Evolutionary conservation across 2,888 invertebrate species (phyloP), one percentile per base, ranked within the genome.

Genomic region (Anoncus sp.): DNA sequence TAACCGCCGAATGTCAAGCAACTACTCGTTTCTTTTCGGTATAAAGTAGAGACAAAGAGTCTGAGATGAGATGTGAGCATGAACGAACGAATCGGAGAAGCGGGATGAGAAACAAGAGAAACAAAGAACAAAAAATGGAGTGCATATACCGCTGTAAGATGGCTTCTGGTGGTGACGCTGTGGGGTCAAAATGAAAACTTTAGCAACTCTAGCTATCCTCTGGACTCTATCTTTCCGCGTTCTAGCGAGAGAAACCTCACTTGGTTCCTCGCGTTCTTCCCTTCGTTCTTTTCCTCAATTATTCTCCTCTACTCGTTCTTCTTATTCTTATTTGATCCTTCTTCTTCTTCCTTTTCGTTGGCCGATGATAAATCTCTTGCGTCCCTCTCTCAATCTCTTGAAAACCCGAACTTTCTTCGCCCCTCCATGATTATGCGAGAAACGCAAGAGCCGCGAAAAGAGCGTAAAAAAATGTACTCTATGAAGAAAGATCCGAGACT

Each of bases 1-100:
- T 87, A 87, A 85, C 83, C 82, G 80, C 45, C 59, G 59, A 65
- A 76, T 47, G 24, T 47, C 18, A 47, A 67, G 55, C 53, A 59
- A 27, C 24, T 43, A 35, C 27, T 47, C 35, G 18, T 40, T 43
- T 24, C 18, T 60, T 53, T n/a, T 27, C 22, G 10, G n/a, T 38
- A 24, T n/a, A 55, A 59, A 20, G 3, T 0, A n/a, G 22, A 45
- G 20, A 27, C 51, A 55, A 43, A 69, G 43, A 35, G 62, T 43
- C 49, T 40, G 31, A 18, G 35, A 10, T 35, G 55, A 38, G 40
- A 43, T 14, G 35, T 12, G 60, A 38, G 51, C 27, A 45, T 47
- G 27, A 53, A 59, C n/a, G 12, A 69, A 43, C 20, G 43, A 51
- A 65, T 73, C 43, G 69, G 65, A 63, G 45, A 65, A 49, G 57